These are phyloP conservation scores for Aphis gossypii DNA, from an alignment of 1,140 invertebrate species.

Conservation along the genomic window DNA sequence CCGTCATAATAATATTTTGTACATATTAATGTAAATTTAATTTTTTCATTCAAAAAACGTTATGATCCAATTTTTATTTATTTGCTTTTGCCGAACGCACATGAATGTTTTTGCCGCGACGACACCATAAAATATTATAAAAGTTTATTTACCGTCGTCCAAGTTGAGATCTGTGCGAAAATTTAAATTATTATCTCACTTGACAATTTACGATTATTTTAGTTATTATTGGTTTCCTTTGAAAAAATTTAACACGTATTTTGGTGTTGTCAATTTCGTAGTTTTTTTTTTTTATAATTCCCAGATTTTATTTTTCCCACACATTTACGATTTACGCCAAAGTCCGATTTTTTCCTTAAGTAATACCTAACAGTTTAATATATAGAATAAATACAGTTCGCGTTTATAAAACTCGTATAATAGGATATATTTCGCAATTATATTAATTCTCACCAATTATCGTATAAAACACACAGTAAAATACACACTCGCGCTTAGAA, in stretches of 20 bases:
- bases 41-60: not conserved
- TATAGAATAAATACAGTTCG: not conserved
- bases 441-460: constrained; percentile 9
- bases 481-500: not conserved
- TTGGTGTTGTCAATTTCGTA: not conserved
- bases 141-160: not conserved
- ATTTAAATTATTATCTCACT: not conserved
- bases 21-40: not conserved
- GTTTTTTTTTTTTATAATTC: not conserved
- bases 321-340: not conserved
- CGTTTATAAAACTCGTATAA: constrained; percentile 23
- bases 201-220: not conserved
- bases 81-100: not conserved
- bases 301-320: not conserved
- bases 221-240: not conserved
- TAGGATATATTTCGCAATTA: not conserved
- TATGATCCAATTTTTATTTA: not conserved
- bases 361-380: not conserved
- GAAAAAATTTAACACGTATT: not conserved
- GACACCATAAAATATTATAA: not conserved
- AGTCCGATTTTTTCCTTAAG: not conserved
- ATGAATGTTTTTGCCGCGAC: not conserved
- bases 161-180: not conserved
- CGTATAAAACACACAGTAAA: not conserved
- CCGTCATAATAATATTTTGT: not conserved